Evolutionary conservation across 2,888 invertebrate species (phyloP).

Genomic region (Cerastis leucographa): DNA sequence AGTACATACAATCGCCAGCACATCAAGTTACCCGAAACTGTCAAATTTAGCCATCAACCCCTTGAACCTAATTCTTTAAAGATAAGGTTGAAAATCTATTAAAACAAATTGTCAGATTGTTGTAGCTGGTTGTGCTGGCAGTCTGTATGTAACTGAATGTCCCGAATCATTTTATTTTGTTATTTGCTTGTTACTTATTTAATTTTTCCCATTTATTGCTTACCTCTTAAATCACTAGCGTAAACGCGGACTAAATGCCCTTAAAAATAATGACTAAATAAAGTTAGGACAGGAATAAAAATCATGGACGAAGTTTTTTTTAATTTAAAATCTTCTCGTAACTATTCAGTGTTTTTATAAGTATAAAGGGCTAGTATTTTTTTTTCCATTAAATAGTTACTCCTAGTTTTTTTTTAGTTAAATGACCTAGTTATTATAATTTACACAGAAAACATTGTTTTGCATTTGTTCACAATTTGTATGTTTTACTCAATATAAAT

Average conservation of each 20-base stretch:
- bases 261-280: constrained; percentile 13
- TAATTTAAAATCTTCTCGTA: constrained; percentile 25
- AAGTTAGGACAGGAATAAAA: constrained; percentile 12
- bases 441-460: constrained; percentile 49
- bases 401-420: constrained; percentile 8
- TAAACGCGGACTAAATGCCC: background rate
- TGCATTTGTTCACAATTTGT: constrained; percentile 55
- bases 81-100: too few species aligned
- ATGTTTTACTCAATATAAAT: constrained; percentile 49
- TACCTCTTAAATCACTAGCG: background rate
- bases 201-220: background rate
- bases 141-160: constrained; percentile 11
- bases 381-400: background rate
- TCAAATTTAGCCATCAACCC: too few species aligned
- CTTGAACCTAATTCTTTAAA: too few species aligned
- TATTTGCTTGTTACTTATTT: constrained; percentile 16
- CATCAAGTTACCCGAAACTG: too few species aligned
- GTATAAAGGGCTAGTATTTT: background rate
- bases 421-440: constrained; percentile 31
- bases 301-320: constrained; percentile 26
- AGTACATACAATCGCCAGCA: background rate
- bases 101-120: too few species aligned
- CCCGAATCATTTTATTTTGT: constrained; percentile 36
- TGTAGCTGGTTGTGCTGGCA: too few species aligned
- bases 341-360: constrained; percentile 1